Evolutionary conservation across 2,113 vertebrate genomes (phyloP), one percentile per base, ranked within the genome.

Genomic region (Diphyllodes magnificus): DNA sequence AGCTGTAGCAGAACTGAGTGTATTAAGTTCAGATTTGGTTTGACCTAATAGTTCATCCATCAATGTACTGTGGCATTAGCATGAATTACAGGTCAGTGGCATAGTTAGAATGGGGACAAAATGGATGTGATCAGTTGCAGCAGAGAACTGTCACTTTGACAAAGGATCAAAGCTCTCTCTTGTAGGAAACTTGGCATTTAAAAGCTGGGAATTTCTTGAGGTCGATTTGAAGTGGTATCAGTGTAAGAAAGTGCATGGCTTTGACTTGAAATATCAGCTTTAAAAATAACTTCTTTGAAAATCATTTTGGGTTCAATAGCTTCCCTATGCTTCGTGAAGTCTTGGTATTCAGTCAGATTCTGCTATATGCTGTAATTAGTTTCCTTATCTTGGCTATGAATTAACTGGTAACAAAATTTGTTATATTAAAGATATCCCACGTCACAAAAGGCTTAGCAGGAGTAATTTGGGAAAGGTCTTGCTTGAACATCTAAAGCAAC

Each of bases 341-440:
- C 35, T 70, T 63, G 4, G 0, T 27, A 7, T 37, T 33, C 0
- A 0, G 23, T 13, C 45, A n/a, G 25, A 50, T 39, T 39, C 45
- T 59, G 40, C n/a, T 61, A 8, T 15, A 9, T n/a, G 28, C 49
- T 39, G 14, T 15, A 15, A 42, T 35, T 24, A 0, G 10, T 73
- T 71, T 88, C 25, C 40, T 47, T 78, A 24, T 7, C 37, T 56
- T 69, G 61, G 8, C 18, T 27, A 4, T 20, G 40, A 65, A 35
- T 61, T 40, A 61, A 22, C 7, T 5, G 7, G 30, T 35, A 72
- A 44, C 27, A 57, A 50, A 71, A 15, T 8, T 9, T 33, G 11
- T 49, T 39, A 1, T 12, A 10, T 19, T 11, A 47, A 25, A 90
- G 69, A 7, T 21, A 65, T 2, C 10, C 11, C 16, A 1, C 10